These are phyloP conservation scores for Hafferia zeledoni DNA, from an alignment of 2,797 vertebrate species.

Conservation along the genomic window DNA sequence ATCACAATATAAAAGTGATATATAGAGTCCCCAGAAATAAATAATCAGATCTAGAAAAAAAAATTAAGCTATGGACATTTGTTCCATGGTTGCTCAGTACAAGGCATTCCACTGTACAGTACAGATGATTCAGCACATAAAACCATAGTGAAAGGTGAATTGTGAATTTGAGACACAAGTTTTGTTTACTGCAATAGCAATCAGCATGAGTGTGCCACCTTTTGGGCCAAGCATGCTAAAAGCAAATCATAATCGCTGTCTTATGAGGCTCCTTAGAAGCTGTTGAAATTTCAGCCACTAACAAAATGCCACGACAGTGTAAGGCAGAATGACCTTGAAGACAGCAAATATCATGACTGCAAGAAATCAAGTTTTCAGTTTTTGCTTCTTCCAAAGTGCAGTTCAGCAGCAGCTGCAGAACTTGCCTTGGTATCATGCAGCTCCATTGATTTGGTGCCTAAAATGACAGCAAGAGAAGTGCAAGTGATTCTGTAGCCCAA, in stretches of 20 bases:
- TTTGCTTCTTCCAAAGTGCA: background rate
- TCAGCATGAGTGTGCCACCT: background rate
- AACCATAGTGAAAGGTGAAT: background rate
- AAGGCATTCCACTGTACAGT: background rate
- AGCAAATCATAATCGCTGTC: background rate
- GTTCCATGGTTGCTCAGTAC: background rate
- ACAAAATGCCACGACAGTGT: background rate
- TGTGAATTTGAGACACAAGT: background rate
- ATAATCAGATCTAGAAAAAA: background rate
- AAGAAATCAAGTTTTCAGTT: background rate
- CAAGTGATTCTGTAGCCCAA: background rate
- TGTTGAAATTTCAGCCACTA: background rate
- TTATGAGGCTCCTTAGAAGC: background rate
- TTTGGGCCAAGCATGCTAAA: background rate
- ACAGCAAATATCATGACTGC: background rate
- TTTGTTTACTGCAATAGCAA: background rate
- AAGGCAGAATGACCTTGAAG: background rate
- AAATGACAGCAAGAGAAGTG: background rate
- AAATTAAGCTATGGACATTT: background rate
- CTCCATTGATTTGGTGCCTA: background rate
- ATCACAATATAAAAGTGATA: background rate
- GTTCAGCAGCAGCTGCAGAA: background rate
- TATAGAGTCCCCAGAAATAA: background rate
- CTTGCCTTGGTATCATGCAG: background rate
- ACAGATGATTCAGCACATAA: background rate